Percentiles rank a stretch among this genome's conserved stretches.
Conservation (phyloP, 2,797 vertebrate genomes). For the Microhierax caerulescens region DNA sequence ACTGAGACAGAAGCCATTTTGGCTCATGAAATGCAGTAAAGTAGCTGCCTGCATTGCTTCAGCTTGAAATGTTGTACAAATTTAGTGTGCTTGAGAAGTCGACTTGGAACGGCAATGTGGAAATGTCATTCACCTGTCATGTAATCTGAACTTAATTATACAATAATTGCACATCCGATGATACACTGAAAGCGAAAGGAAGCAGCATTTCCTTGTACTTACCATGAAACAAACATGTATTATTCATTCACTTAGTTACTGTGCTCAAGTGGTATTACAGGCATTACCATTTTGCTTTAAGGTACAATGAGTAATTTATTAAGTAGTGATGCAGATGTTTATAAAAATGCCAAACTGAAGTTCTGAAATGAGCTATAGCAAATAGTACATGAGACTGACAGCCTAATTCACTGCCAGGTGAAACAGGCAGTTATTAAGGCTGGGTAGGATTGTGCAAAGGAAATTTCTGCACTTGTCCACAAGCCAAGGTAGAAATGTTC, state of each 20-base stretch:
- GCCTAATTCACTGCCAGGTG: not conserved
- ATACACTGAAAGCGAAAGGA: not conserved
- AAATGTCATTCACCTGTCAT: slow-evolving; percentile 11
- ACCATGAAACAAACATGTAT: slow-evolving; percentile 7
- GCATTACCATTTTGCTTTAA: slow-evolving; percentile 44
- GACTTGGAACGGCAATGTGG: not conserved
- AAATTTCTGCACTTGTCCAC: not conserved
- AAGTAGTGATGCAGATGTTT: not conserved
- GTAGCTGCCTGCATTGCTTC: not conserved
- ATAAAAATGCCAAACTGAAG: not conserved
- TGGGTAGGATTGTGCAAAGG: not conserved
- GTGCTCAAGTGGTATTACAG: not conserved
- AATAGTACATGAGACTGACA: not conserved
- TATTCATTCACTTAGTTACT: slow-evolving; percentile 20
- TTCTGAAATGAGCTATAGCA: not conserved
- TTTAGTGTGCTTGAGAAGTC: not conserved
- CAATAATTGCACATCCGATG: slow-evolving; percentile 22
- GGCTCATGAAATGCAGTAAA: not conserved
- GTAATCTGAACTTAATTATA: slow-evolving; percentile 30
- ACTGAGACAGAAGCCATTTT: not conserved
- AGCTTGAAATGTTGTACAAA: not conserved
- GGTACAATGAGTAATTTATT: slow-evolving; percentile 37
- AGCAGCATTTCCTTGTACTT: slow-evolving; percentile 26
- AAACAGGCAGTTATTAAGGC: not conserved
- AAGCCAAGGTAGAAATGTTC: not conserved